Evolutionary conservation across 1,140 invertebrate genomes (phyloP).

Genomic region (Psilanteris sp.): DNA sequence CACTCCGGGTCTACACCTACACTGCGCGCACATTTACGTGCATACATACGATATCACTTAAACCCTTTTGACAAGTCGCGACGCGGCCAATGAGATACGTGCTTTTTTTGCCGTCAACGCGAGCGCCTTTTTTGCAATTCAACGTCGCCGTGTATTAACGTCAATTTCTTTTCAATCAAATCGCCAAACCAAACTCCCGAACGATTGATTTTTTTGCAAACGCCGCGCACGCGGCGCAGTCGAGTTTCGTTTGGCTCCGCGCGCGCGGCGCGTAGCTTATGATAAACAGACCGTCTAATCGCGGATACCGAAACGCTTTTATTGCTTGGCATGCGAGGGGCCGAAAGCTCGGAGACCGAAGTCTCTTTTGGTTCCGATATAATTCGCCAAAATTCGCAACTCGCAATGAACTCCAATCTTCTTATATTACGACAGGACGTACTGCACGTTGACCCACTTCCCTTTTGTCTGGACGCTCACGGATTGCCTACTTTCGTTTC

Average conservation of each 20-base stretch:
- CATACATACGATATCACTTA: slow-evolving; percentile 40
- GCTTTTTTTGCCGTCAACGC: slow-evolving; percentile 1
- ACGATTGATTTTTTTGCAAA: neutral
- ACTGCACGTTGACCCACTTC: slow-evolving; percentile 48
- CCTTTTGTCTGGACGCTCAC: slow-evolving; percentile 21
- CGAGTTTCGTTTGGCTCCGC: too few relatives aligned
- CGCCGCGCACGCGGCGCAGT: too few relatives aligned
- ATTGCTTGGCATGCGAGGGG: too few relatives aligned
- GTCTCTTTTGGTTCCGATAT: too few relatives aligned
- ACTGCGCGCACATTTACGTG: slow-evolving; percentile 39
- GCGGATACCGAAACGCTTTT: too few relatives aligned
- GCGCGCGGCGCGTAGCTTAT: too few relatives aligned
- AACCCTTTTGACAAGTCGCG: slow-evolving; percentile 37
- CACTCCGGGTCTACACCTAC: slow-evolving; percentile 53
- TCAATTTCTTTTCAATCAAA: neutral
- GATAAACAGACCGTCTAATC: too few relatives aligned
- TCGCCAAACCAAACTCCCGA: neutral
- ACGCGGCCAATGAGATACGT: slow-evolving; percentile 22
- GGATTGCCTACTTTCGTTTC: slow-evolving; percentile 37
- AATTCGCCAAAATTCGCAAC: too few relatives aligned
- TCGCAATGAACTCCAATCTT: slow-evolving; percentile 7
- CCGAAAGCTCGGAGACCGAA: too few relatives aligned
- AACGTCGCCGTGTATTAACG: slow-evolving; percentile 4
- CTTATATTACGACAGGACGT: slow-evolving; percentile 21
- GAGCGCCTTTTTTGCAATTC: neutral